phyloP scores from a whole-genome alignment of 2,888 invertebrate species.

The Altica lythri region DNA sequence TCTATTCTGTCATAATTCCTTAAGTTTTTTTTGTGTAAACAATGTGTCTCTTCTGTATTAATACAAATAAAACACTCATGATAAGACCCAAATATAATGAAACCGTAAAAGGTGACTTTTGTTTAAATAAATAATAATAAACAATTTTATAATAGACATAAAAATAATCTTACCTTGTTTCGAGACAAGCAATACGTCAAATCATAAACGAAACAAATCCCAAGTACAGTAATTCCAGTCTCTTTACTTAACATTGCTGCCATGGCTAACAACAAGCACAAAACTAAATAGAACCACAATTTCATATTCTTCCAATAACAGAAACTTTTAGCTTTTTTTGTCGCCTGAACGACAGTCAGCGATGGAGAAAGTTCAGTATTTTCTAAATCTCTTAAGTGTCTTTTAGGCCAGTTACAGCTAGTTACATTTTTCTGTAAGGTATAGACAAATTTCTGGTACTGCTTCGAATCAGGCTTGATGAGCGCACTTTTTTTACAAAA shows the following conservation, averaged over 20 bases:
- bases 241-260: slow-evolving; percentile 93
- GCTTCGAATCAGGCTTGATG: slow-evolving; percentile 43
- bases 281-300: slow-evolving; percentile 65
- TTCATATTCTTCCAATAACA: slow-evolving; percentile 53
- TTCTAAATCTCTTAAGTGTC: slow-evolving; percentile 30
- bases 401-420: slow-evolving; percentile 52
- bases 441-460: slow-evolving; percentile 52
- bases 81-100: too few species aligned
- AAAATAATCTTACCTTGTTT: slow-evolving; percentile 44
- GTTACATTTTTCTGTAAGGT: slow-evolving; percentile 52
- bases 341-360: slow-evolving; percentile 10
- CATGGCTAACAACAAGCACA: slow-evolving; percentile 64
- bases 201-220: slow-evolving; percentile 89
- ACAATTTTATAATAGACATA: neutral
- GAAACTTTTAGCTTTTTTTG: slow-evolving; percentile 22
- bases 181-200: slow-evolving; percentile 62
- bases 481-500: slow-evolving; percentile 32
- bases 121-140: neutral
- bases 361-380: slow-evolving; percentile 21
- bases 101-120: neutral
- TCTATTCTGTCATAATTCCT: too few species aligned
- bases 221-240: slow-evolving; percentile 90
- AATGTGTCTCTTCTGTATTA: too few species aligned
- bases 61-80: too few species aligned
- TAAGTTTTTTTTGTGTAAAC: too few species aligned